These are phyloP conservation scores for Paradoxurus hermaphroditus DNA, from an alignment of 2,113 vertebrate genomes.

Conservation along the genomic window DNA sequence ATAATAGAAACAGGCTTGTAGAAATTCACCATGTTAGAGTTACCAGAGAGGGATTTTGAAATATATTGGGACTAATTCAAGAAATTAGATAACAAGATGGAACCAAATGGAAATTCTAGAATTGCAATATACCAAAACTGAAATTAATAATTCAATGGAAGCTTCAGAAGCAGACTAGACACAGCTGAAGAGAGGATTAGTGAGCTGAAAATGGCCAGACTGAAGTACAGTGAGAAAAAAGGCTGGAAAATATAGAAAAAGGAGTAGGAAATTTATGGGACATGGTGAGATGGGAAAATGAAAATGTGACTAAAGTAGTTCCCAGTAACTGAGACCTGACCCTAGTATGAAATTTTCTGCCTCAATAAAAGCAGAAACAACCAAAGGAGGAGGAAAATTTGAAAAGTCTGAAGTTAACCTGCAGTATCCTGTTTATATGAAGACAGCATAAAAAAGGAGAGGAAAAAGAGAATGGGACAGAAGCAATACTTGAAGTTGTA, in stretches of 20 bases:
- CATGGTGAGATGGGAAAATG: neutral
- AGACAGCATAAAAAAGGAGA: neutral
- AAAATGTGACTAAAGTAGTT: conserved; percentile 27
- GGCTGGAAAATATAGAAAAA: neutral
- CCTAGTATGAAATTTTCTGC: neutral
- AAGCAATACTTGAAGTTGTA: neutral
- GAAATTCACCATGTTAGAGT: neutral
- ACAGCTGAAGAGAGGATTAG: neutral
- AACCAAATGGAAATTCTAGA: conserved; percentile 14
- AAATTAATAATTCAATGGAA: conserved; percentile 24
- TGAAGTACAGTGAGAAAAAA: neutral
- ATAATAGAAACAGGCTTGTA: neutral
- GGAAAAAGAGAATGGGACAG: neutral
- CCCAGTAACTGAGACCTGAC: neutral
- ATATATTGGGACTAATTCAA: neutral
- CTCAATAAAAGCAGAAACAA: conserved; percentile 3
- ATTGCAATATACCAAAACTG: neutral
- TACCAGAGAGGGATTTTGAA: conserved; percentile 18
- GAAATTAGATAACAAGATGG: neutral
- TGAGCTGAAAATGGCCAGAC: conserved; percentile 11
- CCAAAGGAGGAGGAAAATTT: neutral
- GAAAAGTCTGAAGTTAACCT: neutral
- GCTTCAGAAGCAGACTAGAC: neutral
- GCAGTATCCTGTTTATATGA: neutral
- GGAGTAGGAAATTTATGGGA: neutral